phyloP scores from a whole-genome alignment of 2,888 invertebrate genomes.

The Balanococcus diminutus region DNA sequence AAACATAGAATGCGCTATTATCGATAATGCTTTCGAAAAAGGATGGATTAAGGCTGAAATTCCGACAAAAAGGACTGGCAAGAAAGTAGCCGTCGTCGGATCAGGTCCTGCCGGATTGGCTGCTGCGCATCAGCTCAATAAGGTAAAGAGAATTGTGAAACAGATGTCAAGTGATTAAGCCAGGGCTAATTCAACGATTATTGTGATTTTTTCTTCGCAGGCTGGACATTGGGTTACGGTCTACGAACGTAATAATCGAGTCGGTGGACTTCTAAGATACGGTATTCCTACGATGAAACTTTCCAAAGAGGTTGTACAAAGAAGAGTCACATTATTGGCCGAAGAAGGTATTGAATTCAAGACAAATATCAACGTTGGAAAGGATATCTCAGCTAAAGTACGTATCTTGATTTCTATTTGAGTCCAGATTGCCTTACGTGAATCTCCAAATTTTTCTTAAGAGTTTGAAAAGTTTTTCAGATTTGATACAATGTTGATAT shows the following conservation, averaged over 20 bases:
- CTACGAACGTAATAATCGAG: conserved; percentile 93
- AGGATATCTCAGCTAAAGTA: conserved; percentile 80
- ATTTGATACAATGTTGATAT: no score
- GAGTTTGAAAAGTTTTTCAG: no score
- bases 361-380: conserved; percentile 88
- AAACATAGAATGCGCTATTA: conserved; percentile 98
- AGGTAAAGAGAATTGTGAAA: conserved; percentile 62
- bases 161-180: not conserved
- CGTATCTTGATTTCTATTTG: conserved; percentile 12
- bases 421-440: no score
- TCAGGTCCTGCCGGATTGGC: conserved; percentile 94
- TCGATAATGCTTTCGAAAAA: conserved; percentile 95
- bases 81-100: conserved; percentile 87
- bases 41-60: conserved; percentile 90
- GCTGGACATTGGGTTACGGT: conserved; percentile 96
- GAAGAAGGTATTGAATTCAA: conserved; percentile 91
- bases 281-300: conserved; percentile 99
- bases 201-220: no score
- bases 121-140: conserved; percentile 95
- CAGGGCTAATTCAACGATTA: no score
- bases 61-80: conserved; percentile 77
- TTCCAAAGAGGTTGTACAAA: conserved; percentile 88
- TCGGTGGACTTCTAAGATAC: conserved; percentile 94
- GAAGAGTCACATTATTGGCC: conserved; percentile 83
- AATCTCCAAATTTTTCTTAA: no score